Percentiles rank a stretch among this genome's conserved stretches.
Conservation (phyloP, 1,140 invertebrate genomes). For the Drosophila triauraria region DNA sequence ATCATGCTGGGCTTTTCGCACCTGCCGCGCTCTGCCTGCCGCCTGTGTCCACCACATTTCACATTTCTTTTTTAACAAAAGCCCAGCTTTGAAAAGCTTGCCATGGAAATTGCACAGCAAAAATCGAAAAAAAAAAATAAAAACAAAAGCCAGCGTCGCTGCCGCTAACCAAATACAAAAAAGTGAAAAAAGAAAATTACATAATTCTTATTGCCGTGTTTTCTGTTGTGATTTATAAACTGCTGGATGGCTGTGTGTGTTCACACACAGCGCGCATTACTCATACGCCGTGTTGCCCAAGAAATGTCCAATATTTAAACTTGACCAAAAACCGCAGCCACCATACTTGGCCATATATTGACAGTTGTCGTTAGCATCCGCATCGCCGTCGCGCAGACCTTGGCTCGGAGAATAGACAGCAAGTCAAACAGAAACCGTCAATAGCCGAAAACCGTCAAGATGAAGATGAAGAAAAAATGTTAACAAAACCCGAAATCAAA, state of each 20-base stretch:
- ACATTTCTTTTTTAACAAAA: constrained; percentile 64
- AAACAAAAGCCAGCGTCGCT: constrained; percentile 12
- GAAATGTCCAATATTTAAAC: constrained; percentile 69
- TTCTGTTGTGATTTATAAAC: constrained; percentile 57
- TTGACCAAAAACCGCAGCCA: constrained; percentile 39
- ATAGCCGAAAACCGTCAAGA: neutral
- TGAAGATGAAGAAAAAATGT: neutral
- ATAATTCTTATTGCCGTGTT: constrained; percentile 62
- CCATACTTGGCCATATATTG: constrained; percentile 34
- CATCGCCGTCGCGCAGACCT: constrained; percentile 24
- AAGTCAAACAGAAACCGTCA: constrained; percentile 22
- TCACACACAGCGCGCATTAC: constrained; percentile 55
- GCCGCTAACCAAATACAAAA: constrained; percentile 51
- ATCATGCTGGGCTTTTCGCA: constrained; percentile 23
- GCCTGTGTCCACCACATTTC: constrained; percentile 17
- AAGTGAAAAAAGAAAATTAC: constrained; percentile 60
- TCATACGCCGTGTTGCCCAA: constrained; percentile 65
- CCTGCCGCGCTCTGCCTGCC: constrained; percentile 4
- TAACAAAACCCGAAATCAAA: constrained; percentile 14
- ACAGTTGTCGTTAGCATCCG: constrained; percentile 48
- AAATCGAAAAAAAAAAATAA: neutral
- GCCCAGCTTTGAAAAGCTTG: constrained; percentile 50
- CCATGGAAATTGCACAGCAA: constrained; percentile 22
- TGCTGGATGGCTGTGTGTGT: constrained; percentile 27
- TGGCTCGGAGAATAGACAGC: constrained; percentile 35